phyloP scores from a whole-genome alignment of 2,113 vertebrate species.

The Hippoglossus stenolepis region DNA sequence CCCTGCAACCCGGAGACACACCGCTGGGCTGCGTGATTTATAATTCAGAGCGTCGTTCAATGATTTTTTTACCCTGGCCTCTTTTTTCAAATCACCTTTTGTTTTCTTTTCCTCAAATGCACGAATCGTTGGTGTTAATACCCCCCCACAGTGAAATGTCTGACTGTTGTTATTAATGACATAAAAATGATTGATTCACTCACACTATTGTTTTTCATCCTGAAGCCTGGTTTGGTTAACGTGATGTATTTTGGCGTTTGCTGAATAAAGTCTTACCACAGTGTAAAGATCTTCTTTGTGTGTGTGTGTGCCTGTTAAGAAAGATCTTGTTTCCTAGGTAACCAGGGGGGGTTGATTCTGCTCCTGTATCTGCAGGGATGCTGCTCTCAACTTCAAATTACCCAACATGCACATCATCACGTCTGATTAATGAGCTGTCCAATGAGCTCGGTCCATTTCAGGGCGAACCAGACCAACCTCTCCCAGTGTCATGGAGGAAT shows the following conservation, averaged over 20 bases:
- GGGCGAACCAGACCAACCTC: not conserved
- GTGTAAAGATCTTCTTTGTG: conserved; percentile 12
- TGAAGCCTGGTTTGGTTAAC: not conserved
- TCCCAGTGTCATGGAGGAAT: not conserved
- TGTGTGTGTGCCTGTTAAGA: conserved; percentile 16
- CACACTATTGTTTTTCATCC: conserved; percentile 8
- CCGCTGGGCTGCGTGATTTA: conserved; percentile 62
- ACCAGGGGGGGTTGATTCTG: conserved; percentile 69
- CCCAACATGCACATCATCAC: not conserved
- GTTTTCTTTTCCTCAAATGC: not conserved
- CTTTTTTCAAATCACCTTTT: conserved; percentile 41
- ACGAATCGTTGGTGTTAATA: conserved; percentile 38
- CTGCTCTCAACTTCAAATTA: conserved; percentile 19
- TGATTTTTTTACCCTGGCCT: conserved; percentile 54
- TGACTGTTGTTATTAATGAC: conserved; percentile 16
- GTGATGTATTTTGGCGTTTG: conserved; percentile 1
- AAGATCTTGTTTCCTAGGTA: conserved; percentile 82
- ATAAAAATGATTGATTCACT: conserved; percentile 7
- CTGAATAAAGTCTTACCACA: conserved; percentile 28
- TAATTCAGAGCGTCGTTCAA: conserved; percentile 71
- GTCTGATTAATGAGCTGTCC: conserved; percentile 49
- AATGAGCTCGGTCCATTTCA: not conserved
- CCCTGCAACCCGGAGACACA: conserved; percentile 45
- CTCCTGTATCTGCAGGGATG: conserved; percentile 50
- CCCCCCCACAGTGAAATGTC: not conserved